Evolutionary conservation across 2,113 vertebrate genomes (phyloP).

Genomic region (Pimephales promelas): DNA sequence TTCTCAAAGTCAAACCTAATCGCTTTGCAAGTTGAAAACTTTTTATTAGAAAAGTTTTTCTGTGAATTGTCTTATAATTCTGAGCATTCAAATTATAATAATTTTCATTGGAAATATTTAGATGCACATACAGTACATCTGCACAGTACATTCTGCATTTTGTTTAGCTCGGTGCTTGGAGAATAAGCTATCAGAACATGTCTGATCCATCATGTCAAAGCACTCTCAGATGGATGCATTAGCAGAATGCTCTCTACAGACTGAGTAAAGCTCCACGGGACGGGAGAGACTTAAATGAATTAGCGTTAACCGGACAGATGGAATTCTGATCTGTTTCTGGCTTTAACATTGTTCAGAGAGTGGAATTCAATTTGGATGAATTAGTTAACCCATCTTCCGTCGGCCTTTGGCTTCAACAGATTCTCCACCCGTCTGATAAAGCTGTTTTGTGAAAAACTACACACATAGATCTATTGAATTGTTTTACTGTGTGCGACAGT

Average conservation of each 20-base stretch:
- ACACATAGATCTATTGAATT: neutral
- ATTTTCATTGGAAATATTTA: neutral
- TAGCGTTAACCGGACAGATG: slow-evolving; percentile 50
- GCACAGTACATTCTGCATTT: neutral
- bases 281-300: slow-evolving; percentile 46
- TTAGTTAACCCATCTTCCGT: slow-evolving; percentile 38
- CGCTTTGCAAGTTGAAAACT: neutral
- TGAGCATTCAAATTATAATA: neutral
- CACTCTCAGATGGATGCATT: slow-evolving; percentile 49
- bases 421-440: slow-evolving; percentile 30
- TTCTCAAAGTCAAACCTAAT: neutral
- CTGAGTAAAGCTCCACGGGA: slow-evolving; percentile 25
- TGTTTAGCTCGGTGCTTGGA: slow-evolving; percentile 23
- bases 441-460: slow-evolving; percentile 12
- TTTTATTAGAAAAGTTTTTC: neutral
- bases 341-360: slow-evolving; percentile 51
- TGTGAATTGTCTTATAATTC: neutral
- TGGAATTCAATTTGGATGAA: slow-evolving; percentile 50
- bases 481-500: neutral
- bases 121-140: neutral
- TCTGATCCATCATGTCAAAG: slow-evolving; percentile 43
- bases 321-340: slow-evolving; percentile 49
- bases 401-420: too few species aligned
- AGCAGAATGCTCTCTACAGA: slow-evolving; percentile 36
- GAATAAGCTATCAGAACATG: slow-evolving; percentile 32